Conservation (phyloP, 2,113 vertebrate genomes). For the Oncorhynchus kisutch region DNA sequence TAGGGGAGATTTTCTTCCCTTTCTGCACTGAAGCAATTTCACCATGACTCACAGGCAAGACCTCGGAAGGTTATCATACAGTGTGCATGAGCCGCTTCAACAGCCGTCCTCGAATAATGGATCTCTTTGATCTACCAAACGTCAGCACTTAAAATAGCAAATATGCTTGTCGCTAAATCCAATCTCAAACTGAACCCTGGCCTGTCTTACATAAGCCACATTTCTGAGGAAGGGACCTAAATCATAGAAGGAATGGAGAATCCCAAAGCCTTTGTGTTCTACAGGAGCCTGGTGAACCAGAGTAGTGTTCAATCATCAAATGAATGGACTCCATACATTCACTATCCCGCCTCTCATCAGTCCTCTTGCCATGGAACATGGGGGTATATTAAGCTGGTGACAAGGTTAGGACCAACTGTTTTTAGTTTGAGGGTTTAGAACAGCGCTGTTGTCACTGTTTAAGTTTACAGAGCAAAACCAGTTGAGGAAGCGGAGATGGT, state of each 20-base stretch:
- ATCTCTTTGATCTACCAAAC: constrained; percentile 13
- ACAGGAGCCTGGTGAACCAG: not conserved
- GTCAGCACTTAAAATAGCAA: constrained; percentile 10
- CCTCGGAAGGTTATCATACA: constrained; percentile 5
- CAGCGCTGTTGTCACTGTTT: not conserved
- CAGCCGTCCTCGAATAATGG: constrained; percentile 3
- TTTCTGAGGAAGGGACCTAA: not conserved
- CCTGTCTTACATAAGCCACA: not conserved
- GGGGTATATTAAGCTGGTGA: not conserved
- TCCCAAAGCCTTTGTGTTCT: constrained; percentile 6
- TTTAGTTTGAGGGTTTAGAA: constrained; percentile 6
- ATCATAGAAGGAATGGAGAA: not conserved
- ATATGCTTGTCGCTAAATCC: constrained; percentile 20
- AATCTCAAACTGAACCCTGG: constrained; percentile 16
- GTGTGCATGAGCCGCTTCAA: not conserved
- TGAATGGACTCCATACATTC: not conserved
- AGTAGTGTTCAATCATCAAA: not conserved
- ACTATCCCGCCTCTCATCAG: not conserved
- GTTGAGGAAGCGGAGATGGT: not conserved
- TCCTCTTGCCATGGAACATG: not conserved
- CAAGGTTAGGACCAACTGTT: constrained; percentile 9
- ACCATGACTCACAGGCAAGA: not conserved
- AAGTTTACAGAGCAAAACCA: not conserved
- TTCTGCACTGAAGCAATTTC: not conserved
- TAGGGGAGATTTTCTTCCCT: not conserved